These are phyloP conservation scores for Felis catus DNA, from an alignment of 2,113 vertebrate genomes.

Conservation along the genomic window F.catus_Fca126_mat1.0 CM031421.1:90723001-90723500, in stretches of 20 bases:
- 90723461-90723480: background rate
- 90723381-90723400: background rate
- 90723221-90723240: background rate
- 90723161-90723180: slow-evolving; percentile 53
- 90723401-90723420: background rate
- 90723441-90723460: background rate
- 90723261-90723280: background rate
- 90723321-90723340: background rate
- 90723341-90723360: background rate
- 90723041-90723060: slow-evolving; percentile 66
- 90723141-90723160: slow-evolving; percentile 15
- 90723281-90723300: background rate
- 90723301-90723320: background rate
- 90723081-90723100: slow-evolving; percentile 58
- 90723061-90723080: slow-evolving; percentile 37
- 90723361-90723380: background rate
- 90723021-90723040: background rate
- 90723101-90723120: slow-evolving; percentile 71
- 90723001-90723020: slow-evolving; percentile 58
- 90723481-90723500: background rate
- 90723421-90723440: background rate
- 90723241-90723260: slow-evolving; percentile 6
- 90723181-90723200: slow-evolving; percentile 53
- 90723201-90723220: slow-evolving; percentile 9
- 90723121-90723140: slow-evolving; percentile 66